Base-by-base conservation (phyloP, 30 jellyfish, hydroid and myxozoan genomes). In the Nemopilema nomurai region DNA sequence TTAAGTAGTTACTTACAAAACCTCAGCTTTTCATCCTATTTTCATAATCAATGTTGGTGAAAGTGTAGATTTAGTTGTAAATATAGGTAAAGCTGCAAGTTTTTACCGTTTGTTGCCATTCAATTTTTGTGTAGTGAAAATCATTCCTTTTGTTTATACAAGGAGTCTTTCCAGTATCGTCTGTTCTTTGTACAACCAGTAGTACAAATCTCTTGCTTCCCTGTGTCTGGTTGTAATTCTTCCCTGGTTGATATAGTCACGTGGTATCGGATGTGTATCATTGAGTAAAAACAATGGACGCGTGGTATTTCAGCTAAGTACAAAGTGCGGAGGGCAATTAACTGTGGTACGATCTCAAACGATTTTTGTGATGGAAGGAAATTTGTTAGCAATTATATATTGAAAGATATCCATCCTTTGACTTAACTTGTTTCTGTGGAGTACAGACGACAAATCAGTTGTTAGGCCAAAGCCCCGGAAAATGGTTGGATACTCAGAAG, bases 401-500 rank as follows among this genome's bases (percentile, higher is more conserved):
- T 32, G 23, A 32, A 67, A 1, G 17, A 17, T 32, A 32, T 0
- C 51, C 9, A 18, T n/a, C 33, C 33, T 23, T 32, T 18, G 76
- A 29, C 33, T 29, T 67, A 29, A 67, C 9, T 41, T 41, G 57
- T 41, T 41, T 41, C 57, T 6, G 13, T 41, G 13, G 13, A 41
- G 57, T 3, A 13, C 57, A 41, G 57, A 13, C 57, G 57, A 41
- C 57, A 3, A 13, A 41, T 41, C 13, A 3, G 57, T 13, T 41
- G 57, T 3, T 24, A 22, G 51, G 52, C 49, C 49, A 7, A 22
- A 18, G 53, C 52, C 51, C 4, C 4, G 28, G 49, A 77, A 83
- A 13, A 85, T 85, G 94, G 82, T 75, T 25, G 76, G 94, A 63
- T 74, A 23, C 57, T 24, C 68, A 18, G 88, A 85, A 26, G 82